A percentile compares a stretch with the other conserved stretches of the same genome.
Evolutionary conservation across 2,113 vertebrate genomes (phyloP).

Genomic region (Mohoua ochrocephala): DNA sequence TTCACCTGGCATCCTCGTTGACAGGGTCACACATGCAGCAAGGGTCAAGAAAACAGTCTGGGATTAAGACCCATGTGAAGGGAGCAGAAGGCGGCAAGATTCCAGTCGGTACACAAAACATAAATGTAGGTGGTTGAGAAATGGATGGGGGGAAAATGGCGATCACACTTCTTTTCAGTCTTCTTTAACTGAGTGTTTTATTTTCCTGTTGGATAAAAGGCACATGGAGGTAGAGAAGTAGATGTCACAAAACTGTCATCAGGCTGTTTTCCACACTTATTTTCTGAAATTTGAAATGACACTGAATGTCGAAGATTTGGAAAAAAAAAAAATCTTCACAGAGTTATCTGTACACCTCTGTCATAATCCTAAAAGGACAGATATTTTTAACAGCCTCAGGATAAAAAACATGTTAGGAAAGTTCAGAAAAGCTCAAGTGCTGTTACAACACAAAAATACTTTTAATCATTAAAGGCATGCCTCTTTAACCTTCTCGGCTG

Average conservation of each 20-base stretch:
- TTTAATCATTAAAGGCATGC: slow-evolving; percentile 22
- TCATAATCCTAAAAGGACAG: slow-evolving; percentile 19
- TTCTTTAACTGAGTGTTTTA: background rate
- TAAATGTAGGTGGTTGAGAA: background rate
- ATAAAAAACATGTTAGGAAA: slow-evolving; percentile 31
- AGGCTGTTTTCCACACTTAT: slow-evolving; percentile 32
- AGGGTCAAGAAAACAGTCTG: background rate
- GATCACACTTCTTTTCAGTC: background rate
- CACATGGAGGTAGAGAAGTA: background rate
- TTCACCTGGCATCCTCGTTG: background rate
- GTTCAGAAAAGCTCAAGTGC: slow-evolving; percentile 28
- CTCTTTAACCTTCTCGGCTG: background rate
- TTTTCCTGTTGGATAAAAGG: slow-evolving; percentile 17
- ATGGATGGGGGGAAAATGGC: background rate
- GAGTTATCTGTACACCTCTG: slow-evolving; percentile 51
- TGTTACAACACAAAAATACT: background rate
- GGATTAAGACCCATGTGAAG: background rate
- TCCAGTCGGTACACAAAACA: background rate
- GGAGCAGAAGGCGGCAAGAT: background rate
- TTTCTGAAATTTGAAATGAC: slow-evolving; percentile 44
- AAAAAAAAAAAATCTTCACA: background rate
- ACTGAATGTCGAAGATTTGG: background rate
- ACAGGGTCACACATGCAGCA: background rate
- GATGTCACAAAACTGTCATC: slow-evolving; percentile 50
- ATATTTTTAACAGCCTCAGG: slow-evolving; percentile 38